A percentile compares a stretch with the other conserved stretches of the same genome.
These are phyloP conservation scores for Capreolus pygargus DNA, from an alignment of 2,113 vertebrate species.

Conservation along the genomic window DNA sequence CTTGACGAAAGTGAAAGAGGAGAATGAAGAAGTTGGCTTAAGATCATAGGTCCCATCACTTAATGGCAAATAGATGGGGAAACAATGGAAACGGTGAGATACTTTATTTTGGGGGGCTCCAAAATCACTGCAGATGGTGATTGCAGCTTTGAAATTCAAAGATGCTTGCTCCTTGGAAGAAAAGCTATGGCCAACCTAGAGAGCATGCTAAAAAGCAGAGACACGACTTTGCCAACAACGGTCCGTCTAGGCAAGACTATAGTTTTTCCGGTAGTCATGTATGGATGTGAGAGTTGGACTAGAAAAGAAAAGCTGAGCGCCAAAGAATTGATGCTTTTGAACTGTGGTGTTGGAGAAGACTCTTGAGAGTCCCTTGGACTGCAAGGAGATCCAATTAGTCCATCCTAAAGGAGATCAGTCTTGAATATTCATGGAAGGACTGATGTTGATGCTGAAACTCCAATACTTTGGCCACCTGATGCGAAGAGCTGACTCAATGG, in stretches of 20 bases:
- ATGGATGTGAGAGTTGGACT: background rate
- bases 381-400: background rate
- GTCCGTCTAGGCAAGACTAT: background rate
- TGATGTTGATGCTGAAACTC: background rate
- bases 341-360: background rate
- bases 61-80: background rate
- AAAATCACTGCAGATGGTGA: background rate
- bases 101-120: background rate
- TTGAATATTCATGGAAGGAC: background rate
- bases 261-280: background rate
- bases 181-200: background rate
- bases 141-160: background rate
- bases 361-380: background rate
- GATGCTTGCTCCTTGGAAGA: background rate
- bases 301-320: background rate
- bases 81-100: background rate
- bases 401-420: background rate
- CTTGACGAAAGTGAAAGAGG: background rate
- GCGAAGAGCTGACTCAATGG: background rate
- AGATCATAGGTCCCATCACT: background rate
- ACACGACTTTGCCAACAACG: background rate
- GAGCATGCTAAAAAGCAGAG: background rate
- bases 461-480: background rate
- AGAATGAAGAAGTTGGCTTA: background rate
- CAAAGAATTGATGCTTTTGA: background rate